These are phyloP conservation scores for Parasteatoda lunata DNA, from an alignment of 2,888 invertebrate genomes.

Conservation along the genomic window DNA sequence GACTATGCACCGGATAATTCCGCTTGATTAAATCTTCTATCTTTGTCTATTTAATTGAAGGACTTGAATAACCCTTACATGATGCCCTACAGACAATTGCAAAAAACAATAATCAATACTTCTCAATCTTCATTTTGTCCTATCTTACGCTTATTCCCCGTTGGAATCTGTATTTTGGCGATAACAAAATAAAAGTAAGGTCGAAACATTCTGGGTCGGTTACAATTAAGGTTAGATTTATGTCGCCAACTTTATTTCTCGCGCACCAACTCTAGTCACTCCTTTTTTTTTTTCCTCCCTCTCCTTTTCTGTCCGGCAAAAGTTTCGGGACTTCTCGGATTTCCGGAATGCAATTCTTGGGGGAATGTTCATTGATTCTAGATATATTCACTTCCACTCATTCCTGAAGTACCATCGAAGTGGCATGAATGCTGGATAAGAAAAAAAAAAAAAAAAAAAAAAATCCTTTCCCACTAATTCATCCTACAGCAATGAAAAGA, in stretches of 20 bases:
- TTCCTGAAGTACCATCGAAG: neutral
- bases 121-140: neutral
- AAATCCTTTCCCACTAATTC: no score
- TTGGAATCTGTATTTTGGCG: neutral
- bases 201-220: constrained; percentile 14
- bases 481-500: no score
- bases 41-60: no score
- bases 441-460: no score
- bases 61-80: no score
- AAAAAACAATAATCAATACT: no score
- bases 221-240: constrained; percentile 48
- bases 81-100: no score
- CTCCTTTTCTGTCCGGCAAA: constrained; percentile 17
- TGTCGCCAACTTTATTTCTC: constrained; percentile 23
- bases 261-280: constrained; percentile 26
- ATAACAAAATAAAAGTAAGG: neutral
- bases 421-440: neutral
- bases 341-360: constrained; percentile 31
- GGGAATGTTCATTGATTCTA: constrained; percentile 56
- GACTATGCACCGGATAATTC: no score
- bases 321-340: constrained; percentile 30
- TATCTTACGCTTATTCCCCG: neutral
- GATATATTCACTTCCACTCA: constrained; percentile 12
- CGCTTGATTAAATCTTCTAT: no score
- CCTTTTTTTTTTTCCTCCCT: constrained; percentile 7